Base-by-base conservation (phyloP, 2,113 vertebrate species). In the Larimichthys crocea region DNA sequence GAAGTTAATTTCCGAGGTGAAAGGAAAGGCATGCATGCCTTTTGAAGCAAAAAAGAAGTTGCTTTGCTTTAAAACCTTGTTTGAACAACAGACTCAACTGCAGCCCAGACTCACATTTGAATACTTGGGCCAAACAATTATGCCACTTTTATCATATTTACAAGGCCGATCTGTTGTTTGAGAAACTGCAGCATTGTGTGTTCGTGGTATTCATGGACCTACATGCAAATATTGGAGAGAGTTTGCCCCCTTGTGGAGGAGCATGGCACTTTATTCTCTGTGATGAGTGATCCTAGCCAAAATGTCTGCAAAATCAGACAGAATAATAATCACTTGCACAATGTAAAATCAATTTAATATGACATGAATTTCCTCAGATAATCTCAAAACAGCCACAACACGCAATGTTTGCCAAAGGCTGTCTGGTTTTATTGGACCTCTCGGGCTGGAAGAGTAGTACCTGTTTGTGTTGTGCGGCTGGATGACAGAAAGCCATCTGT, bases 221-320 rank as follows among this genome's bases (percentile, higher is more conserved):
- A 22, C 62, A 26, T 71, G 57, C 61, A 79, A 86, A 84, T 67
- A 57, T 20, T 88, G 86, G 90, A 87, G 76, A 84, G 52, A 90
- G 91, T 90, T 92, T 84, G 95, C 94, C 95, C 92, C 88, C 95
- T 93, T 82, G 93, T 94, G 95, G 93, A 24, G 5, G 55, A 57
- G 72, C 17, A 53, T 0, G 2, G 73, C 7, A 49, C 70, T 48
- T 83, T 53, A 26, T 19, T 35, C 12, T 22, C 2, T 9, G 22
- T 19, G 3, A 50, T 0, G 19, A 64, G 9, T 40, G 4, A 70
- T 3, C 46, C 0, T 0, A 44, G 22, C 56, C 29, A 31, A 12
- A 14, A 31, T 3, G 52, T 56, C 50, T 83, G 67, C n/a, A 71
- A 70, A 82, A 76, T 68, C 60, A 46, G 59, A 48, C 24, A 79